Conservation (phyloP, 2,888 invertebrate species). For the Alitta virens region DNA sequence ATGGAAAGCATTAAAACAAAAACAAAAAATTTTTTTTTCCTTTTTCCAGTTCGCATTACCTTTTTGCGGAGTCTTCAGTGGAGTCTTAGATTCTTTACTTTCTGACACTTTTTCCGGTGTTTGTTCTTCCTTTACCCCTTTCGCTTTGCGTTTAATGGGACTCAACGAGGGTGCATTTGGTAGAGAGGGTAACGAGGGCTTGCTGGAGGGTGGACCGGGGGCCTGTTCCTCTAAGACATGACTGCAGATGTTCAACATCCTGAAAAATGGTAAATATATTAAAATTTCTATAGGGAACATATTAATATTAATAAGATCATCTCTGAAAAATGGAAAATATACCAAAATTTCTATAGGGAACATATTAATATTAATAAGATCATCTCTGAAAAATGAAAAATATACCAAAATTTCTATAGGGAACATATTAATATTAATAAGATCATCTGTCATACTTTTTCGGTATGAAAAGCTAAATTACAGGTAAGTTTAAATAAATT, state of each 20-base stretch:
- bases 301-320: background rate
- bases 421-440: no score
- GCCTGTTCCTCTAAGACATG: conserved; percentile 72
- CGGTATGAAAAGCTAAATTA: no score
- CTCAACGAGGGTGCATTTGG: conserved; percentile 56
- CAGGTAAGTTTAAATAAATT: no score
- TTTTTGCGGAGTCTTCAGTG: conserved; percentile 31
- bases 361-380: no score
- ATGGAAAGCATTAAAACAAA: background rate
- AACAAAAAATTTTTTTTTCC: background rate
- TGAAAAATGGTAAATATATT: no score
- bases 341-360: no score
- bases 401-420: no score
- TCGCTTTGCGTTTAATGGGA: conserved; percentile 56
- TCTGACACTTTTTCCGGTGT: conserved; percentile 10
- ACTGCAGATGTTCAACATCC: conserved; percentile 71
- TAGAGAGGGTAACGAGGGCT: conserved; percentile 60
- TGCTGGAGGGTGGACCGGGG: conserved; percentile 59
- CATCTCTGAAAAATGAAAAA: no score
- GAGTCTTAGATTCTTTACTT: conserved; percentile 2
- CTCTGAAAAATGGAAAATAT: no score
- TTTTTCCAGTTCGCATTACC: conserved; percentile 22
- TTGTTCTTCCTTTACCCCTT: conserved; percentile 31
- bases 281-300: no score
- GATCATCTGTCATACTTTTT: no score